Conservation (phyloP, 2,113 vertebrate genomes). For the Aphelocoma coerulescens region DNA sequence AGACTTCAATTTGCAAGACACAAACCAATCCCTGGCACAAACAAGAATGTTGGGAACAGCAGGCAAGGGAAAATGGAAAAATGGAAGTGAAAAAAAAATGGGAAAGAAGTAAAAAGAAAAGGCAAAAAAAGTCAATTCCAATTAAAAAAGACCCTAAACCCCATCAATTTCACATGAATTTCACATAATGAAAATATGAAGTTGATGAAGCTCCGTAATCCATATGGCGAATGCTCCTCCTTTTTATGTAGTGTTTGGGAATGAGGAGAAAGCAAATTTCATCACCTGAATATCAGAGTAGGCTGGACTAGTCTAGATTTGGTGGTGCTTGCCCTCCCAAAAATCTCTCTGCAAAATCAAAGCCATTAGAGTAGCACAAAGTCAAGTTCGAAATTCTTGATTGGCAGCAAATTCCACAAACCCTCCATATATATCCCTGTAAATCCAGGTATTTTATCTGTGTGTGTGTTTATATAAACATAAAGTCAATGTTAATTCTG, state of each 20-base stretch:
- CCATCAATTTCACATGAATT: not conserved
- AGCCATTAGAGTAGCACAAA: not conserved
- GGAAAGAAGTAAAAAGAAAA: not conserved
- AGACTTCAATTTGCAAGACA: not conserved
- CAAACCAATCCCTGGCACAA: not conserved
- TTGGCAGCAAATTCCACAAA: not conserved
- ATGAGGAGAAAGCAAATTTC: not conserved
- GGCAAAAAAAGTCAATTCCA: not conserved
- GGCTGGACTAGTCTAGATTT: not conserved
- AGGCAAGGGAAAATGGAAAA: not conserved
- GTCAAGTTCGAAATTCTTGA: not conserved
- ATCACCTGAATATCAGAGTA: not conserved
- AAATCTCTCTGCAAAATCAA: not conserved
- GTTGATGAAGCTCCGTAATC: not conserved
- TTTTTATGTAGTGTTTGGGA: not conserved
- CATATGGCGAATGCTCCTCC: not conserved
- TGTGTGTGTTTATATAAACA: accelerated
- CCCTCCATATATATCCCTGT: not conserved
- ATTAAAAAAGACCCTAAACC: not conserved
- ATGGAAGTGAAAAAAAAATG: not conserved
- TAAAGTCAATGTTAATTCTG: not conserved
- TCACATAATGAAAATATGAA: not conserved
- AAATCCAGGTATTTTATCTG: not conserved
- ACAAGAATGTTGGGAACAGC: accelerated
- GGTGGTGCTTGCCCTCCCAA: not conserved